phyloP scores from a whole-genome alignment of 1,140 invertebrate species.

The Pachypeltis micranthus region DNA sequence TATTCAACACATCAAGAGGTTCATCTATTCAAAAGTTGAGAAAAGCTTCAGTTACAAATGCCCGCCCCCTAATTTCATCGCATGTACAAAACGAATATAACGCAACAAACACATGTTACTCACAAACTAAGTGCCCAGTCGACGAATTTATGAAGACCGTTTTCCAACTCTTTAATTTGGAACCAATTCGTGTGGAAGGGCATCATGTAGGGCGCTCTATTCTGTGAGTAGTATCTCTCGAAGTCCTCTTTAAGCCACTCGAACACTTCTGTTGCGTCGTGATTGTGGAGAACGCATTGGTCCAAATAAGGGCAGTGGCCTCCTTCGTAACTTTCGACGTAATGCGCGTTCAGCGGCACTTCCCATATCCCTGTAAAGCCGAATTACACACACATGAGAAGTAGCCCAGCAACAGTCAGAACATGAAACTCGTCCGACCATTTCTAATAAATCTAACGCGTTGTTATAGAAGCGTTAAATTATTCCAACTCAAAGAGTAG shows the following conservation, averaged over 20 bases:
- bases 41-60: too few relatives aligned
- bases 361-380: constrained; percentile 90
- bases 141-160: constrained; percentile 74
- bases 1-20: too few relatives aligned
- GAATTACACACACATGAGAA: too few relatives aligned
- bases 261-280: constrained; percentile 72
- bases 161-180: constrained; percentile 73
- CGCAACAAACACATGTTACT: constrained; percentile 36
- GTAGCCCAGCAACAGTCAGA: too few relatives aligned
- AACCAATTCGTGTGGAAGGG: constrained; percentile 92
- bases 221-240: constrained; percentile 69
- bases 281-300: constrained; percentile 83
- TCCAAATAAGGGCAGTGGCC: constrained; percentile 87
- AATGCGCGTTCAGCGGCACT: constrained; percentile 84
- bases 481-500: too few relatives aligned
- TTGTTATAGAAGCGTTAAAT: too few relatives aligned
- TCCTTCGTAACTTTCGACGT: constrained; percentile 75
- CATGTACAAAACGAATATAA: too few relatives aligned
- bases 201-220: constrained; percentile 86
- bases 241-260: constrained; percentile 89
- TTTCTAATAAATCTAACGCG: too few relatives aligned
- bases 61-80: too few relatives aligned
- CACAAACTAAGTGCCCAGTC: constrained; percentile 65
- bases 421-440: too few relatives aligned
- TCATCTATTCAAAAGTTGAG: too few relatives aligned